Conservation (phyloP, 2,113 vertebrate genomes). For the Salvelinus alpinus region DNA sequence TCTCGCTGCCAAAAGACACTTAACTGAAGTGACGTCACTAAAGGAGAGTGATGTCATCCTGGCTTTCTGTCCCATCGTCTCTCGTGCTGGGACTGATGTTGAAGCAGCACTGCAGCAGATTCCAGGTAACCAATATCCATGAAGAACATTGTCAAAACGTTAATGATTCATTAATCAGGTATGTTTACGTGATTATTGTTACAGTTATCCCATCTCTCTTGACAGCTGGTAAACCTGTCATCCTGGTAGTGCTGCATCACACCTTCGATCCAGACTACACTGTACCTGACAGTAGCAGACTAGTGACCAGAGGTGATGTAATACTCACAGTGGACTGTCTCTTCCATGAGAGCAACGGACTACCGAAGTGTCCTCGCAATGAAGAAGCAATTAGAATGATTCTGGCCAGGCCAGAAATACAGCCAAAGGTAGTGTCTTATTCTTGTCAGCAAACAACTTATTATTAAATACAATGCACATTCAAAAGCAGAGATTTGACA, state of each 20-base stretch:
- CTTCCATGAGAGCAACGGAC: background rate
- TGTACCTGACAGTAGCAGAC: too few species aligned
- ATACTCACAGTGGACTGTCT: too few species aligned
- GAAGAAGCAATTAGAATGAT: background rate
- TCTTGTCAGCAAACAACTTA: background rate
- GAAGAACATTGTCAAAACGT: background rate
- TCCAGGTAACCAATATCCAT: background rate
- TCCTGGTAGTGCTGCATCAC: background rate
- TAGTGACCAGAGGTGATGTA: too few species aligned
- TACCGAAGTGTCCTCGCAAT: background rate
- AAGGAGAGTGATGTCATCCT: slow-evolving; percentile 9
- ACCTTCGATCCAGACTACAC: too few species aligned
- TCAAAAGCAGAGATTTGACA: background rate
- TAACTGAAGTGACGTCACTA: background rate
- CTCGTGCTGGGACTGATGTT: slow-evolving; percentile 12
- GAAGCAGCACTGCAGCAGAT: slow-evolving; percentile 5
- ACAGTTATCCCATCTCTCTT: background rate
- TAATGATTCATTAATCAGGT: background rate
- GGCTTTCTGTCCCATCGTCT: background rate
- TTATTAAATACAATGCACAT: background rate
- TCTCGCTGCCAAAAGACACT: background rate
- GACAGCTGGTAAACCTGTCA: background rate
- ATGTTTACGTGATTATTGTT: too few species aligned
- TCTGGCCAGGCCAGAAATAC: background rate
- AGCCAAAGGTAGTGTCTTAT: background rate